phyloP scores from a whole-genome alignment of 2,113 vertebrate species.

The Labeo catla region DNA sequence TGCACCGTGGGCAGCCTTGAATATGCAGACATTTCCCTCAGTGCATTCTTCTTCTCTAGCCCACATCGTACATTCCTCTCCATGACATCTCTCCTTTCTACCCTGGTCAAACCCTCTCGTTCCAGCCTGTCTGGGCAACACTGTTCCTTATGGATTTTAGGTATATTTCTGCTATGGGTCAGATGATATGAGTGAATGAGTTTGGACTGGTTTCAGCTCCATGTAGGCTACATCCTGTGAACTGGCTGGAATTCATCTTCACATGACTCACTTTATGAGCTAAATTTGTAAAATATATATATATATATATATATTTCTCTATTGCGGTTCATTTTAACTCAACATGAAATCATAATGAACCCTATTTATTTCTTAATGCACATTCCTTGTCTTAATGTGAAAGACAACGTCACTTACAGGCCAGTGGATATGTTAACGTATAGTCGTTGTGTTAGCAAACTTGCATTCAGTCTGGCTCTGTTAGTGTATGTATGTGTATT shows the following conservation, averaged over 20 bases:
- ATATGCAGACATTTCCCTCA: slow-evolving; percentile 74
- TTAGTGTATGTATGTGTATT: no score
- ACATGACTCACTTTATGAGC: neutral
- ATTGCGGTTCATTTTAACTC: neutral
- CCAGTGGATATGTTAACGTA: neutral
- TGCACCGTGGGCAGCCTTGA: slow-evolving; percentile 72
- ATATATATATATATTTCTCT: no score
- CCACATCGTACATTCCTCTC: slow-evolving; percentile 75
- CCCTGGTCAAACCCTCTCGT: slow-evolving; percentile 3
- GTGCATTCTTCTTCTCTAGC: slow-evolving; percentile 57
- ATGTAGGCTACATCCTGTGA: neutral
- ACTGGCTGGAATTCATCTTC: neutral
- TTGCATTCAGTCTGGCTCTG: neutral
- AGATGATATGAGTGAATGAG: neutral
- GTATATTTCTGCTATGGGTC: neutral
- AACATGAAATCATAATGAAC: neutral
- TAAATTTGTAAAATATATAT: neutral
- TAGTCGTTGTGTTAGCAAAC: neutral
- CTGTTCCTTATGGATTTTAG: neutral
- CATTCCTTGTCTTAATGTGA: neutral
- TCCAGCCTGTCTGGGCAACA: neutral
- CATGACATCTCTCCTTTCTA: slow-evolving; percentile 28
- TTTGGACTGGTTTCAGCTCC: neutral
- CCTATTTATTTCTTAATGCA: neutral
- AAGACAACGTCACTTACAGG: neutral